phyloP scores from a whole-genome alignment of 2,797 vertebrate species.

The Acrossocheilus wenchowensis region DNA sequence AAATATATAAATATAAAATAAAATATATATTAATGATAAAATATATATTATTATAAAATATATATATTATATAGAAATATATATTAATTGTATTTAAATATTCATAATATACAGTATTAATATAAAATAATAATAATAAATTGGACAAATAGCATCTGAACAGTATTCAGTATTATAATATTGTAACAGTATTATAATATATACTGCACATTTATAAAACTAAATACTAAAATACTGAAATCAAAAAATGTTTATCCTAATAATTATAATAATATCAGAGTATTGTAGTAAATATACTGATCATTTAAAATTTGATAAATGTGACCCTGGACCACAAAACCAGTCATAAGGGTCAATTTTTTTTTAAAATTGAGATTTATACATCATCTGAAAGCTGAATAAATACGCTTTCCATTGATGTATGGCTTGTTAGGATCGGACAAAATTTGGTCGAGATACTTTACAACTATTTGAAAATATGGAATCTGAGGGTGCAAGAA shows the following conservation, averaged over 20 bases:
- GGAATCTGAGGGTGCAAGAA: not conserved
- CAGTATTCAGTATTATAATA: too few relatives aligned
- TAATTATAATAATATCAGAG: not conserved
- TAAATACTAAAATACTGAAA: not conserved
- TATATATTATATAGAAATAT: not conserved
- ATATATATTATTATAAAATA: not conserved
- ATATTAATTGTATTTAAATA: not conserved
- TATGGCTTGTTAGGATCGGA: too few relatives aligned
- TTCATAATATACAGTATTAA: not conserved
- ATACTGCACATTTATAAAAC: not conserved
- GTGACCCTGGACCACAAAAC: not conserved
- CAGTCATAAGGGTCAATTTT: not conserved
- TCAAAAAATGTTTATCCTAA: not conserved
- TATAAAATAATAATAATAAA: not conserved
- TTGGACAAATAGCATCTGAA: not conserved
- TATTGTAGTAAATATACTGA: not conserved
- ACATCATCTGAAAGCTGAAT: too few relatives aligned
- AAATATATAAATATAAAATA: too few relatives aligned
- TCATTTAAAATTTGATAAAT: not conserved
- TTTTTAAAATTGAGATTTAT: too few relatives aligned
- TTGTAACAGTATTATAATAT: too few relatives aligned
- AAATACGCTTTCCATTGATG: too few relatives aligned
- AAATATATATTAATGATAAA: not conserved
- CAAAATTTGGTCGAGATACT: too few relatives aligned
- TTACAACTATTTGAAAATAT: not conserved